A percentile compares a stretch with the other conserved stretches of the same genome.
These are phyloP conservation scores for Adoxophyes honmai DNA, from an alignment of 1,140 invertebrate genomes.

Conservation along the genomic window DNA sequence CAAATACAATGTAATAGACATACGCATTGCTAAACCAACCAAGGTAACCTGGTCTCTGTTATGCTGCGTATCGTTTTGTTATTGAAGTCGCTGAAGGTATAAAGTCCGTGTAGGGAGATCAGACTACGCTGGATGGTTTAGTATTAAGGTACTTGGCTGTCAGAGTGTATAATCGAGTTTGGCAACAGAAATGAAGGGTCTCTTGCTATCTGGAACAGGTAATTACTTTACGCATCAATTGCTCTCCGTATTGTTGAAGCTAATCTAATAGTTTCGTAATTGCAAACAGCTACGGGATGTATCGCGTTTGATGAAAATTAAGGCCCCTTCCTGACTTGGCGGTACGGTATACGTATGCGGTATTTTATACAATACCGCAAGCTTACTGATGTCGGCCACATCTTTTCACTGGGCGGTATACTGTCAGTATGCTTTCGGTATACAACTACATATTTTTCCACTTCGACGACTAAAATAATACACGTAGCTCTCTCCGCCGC, in stretches of 20 bases:
- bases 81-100: neutral
- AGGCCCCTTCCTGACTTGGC: too few species aligned
- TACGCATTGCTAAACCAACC: constrained; percentile 34
- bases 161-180: constrained; percentile 69
- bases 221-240: constrained; percentile 64
- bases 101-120: constrained; percentile 23
- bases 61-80: constrained; percentile 18
- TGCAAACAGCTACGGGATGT: neutral
- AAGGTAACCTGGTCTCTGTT: constrained; percentile 39
- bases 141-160: constrained; percentile 43
- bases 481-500: too few species aligned
- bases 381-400: too few species aligned
- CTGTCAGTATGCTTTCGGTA: too few species aligned
- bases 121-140: constrained; percentile 34
- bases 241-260: constrained; percentile 45
- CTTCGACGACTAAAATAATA: too few species aligned
- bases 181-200: constrained; percentile 59
- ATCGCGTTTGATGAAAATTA: too few species aligned
- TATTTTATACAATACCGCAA: too few species aligned
- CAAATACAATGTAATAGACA: constrained; percentile 61
- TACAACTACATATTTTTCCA: too few species aligned
- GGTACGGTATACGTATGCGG: too few species aligned
- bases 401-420: too few species aligned
- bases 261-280: constrained; percentile 25
- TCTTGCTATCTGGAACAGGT: constrained; percentile 53